phyloP scores from a whole-genome alignment of 2,113 vertebrate genomes.

The Oncorhynchus mykiss region DNA sequence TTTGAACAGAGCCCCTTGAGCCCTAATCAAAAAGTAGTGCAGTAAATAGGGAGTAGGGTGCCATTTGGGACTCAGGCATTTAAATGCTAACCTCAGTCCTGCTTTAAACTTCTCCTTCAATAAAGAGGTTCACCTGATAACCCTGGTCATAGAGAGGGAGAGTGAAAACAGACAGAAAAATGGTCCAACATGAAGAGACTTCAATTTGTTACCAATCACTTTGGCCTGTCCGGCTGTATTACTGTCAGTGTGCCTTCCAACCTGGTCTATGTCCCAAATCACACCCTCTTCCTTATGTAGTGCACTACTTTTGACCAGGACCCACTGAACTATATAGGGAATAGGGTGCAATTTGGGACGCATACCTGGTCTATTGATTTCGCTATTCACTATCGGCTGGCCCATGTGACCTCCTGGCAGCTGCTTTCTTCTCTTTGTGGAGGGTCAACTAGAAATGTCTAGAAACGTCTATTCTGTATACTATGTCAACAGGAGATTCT shows the following conservation, averaged over 20 bases:
- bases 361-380: not conserved
- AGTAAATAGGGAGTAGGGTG: no score
- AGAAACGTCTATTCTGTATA: not conserved
- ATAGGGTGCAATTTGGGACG: no score
- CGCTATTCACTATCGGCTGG: not conserved
- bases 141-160: constrained; percentile 3
- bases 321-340: no score
- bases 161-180: constrained; percentile 31
- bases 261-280: no score
- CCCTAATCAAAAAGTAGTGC: no score
- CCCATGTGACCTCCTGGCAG: not conserved
- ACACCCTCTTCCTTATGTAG: no score
- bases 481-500: not conserved
- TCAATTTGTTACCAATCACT: constrained; percentile 36
- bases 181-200: constrained; percentile 30
- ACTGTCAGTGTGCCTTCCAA: constrained; percentile 4
- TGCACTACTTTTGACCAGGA: no score
- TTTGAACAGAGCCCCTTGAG: no score
- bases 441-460: not conserved
- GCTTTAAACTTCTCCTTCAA: constrained; percentile 33
- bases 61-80: constrained; percentile 4
- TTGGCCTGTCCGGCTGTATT: constrained; percentile 26
- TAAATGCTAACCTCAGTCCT: constrained; percentile 37
- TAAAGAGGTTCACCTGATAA: constrained; percentile 40
- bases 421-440: not conserved